Conservation (phyloP, 2,888 invertebrate species). For the Hartigia nigra region DNA sequence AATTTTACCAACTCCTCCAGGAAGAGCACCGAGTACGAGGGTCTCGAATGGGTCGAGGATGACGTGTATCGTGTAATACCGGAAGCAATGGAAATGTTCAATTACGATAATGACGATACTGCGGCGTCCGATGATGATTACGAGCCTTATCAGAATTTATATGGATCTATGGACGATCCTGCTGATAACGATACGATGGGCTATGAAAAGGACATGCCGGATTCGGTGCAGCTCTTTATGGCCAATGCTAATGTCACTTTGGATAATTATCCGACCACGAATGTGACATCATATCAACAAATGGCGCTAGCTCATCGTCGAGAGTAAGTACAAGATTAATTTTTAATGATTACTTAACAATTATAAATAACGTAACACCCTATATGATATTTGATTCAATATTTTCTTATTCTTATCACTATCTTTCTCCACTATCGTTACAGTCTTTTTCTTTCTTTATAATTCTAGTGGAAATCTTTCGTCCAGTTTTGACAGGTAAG, state of each 20-base stretch:
- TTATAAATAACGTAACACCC: background rate
- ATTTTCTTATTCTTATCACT: constrained; percentile 12
- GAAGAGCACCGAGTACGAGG: constrained; percentile 50
- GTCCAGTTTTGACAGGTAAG: constrained; percentile 60
- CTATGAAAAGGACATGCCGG: constrained; percentile 42
- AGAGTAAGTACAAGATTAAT: constrained; percentile 46
- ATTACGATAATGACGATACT: constrained; percentile 38
- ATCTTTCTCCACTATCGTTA: background rate
- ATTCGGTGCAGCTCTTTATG: constrained; percentile 24
- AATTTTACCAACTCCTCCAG: background rate
- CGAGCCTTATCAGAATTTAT: constrained; percentile 10
- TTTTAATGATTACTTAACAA: background rate
- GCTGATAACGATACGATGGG: constrained; percentile 39
- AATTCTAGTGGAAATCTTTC: constrained; percentile 58
- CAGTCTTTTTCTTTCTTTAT: constrained; percentile 35
- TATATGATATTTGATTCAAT: background rate
- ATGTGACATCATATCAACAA: constrained; percentile 52
- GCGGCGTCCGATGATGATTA: constrained; percentile 9
- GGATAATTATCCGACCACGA: constrained; percentile 36
- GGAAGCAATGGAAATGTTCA: constrained; percentile 46
- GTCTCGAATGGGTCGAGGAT: constrained; percentile 60
- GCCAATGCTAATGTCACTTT: constrained; percentile 31
- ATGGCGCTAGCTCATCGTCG: constrained; percentile 49
- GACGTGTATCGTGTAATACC: constrained; percentile 62
- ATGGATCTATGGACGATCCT: constrained; percentile 28